These are phyloP conservation scores for Coracopsis vasa DNA, from an alignment of 2,113 vertebrate genomes.

Conservation along the genomic window DNA sequence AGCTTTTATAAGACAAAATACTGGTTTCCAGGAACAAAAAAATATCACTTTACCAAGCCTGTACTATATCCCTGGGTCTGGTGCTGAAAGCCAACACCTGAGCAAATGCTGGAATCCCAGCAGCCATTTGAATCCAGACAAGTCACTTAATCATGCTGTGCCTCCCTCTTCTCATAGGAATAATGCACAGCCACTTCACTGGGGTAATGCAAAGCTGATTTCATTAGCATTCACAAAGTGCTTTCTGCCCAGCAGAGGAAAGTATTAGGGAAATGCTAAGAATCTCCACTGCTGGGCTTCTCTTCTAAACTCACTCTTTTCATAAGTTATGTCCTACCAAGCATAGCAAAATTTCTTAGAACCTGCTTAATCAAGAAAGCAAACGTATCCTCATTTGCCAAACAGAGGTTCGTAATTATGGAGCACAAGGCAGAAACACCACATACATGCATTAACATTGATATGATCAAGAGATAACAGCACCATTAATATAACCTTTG, in stretches of 20 bases:
- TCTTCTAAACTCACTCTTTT: not conserved
- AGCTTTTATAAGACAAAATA: not conserved
- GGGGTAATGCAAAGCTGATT: constrained; percentile 7
- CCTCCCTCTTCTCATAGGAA: not conserved
- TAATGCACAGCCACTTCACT: constrained; percentile 7
- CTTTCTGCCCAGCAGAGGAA: constrained; percentile 35
- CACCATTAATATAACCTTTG: not conserved
- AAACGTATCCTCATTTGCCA: constrained; percentile 36
- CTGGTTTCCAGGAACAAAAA: not conserved
- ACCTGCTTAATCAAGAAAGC: constrained; percentile 33
- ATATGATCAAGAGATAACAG: not conserved
- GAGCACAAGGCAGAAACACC: not conserved
- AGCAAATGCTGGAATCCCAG: not conserved
- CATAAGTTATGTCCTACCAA: not conserved
- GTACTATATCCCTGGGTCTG: not conserved
- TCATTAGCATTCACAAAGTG: constrained; percentile 37
- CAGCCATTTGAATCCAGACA: not conserved
- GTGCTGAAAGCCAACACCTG: not conserved
- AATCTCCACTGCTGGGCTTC: not conserved
- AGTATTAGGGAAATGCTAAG: constrained; percentile 7
- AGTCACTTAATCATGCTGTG: constrained; percentile 7
- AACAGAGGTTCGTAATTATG: constrained; percentile 31
- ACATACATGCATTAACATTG: not conserved
- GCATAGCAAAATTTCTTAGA: constrained; percentile 13
- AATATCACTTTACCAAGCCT: not conserved